These are phyloP conservation scores for Notechis scutatus DNA, from an alignment of 2,113 vertebrate genomes.

Conservation along the genomic window DNA sequence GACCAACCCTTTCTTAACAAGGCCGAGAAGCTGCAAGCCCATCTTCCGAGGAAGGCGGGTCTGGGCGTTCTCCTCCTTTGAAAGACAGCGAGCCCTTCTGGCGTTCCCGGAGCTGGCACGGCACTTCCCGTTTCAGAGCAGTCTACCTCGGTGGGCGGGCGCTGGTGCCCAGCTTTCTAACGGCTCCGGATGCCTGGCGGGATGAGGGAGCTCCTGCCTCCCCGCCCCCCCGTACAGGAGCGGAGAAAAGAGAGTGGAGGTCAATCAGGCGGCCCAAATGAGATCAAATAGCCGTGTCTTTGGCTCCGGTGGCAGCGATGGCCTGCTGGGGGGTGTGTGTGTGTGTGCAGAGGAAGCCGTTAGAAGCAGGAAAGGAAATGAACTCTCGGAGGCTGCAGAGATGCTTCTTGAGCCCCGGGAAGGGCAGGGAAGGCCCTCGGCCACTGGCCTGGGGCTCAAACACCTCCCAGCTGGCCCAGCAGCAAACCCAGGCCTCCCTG, in stretches of 20 bases:
- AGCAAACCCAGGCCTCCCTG: not conserved
- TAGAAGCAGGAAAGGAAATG: not conserved
- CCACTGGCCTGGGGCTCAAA: not conserved
- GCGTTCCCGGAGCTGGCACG: not conserved
- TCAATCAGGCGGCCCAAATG: not conserved
- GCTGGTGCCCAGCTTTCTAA: not conserved
- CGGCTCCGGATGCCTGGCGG: not conserved
- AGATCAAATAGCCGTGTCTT: not conserved
- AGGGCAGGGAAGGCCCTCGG: not conserved
- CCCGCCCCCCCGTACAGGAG: not conserved
- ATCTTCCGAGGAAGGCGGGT: not conserved
- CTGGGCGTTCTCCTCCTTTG: too few relatives aligned
- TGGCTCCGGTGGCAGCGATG: not conserved
- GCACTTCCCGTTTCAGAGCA: not conserved
- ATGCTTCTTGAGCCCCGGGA: not conserved
- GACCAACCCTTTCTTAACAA: not conserved
- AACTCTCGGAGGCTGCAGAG: not conserved
- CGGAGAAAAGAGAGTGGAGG: not conserved
- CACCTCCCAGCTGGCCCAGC: not conserved
- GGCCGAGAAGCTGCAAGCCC: accelerated
- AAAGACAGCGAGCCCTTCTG: not conserved
- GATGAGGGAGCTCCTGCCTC: not conserved
- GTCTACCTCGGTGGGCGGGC: not conserved
- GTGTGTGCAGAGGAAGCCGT: not conserved
- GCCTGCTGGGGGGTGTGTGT: not conserved